A percentile compares a stretch with the other conserved stretches of the same genome.
phyloP scores from a whole-genome alignment of 2,888 invertebrate genomes.

The Pseudococcus longispinus region DNA sequence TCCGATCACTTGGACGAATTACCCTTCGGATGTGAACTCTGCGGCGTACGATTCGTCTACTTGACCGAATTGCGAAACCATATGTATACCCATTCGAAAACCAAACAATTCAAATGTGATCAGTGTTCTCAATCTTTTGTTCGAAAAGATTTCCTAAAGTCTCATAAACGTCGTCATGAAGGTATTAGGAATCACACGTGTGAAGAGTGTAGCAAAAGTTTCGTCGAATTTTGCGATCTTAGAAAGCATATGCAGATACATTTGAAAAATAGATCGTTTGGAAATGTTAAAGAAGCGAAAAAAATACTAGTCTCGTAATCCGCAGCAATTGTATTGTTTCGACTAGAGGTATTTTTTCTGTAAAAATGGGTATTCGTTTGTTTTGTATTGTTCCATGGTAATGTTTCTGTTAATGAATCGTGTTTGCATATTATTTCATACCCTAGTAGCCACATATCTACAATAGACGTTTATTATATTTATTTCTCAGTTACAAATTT shows the following conservation, averaged over 20 bases:
- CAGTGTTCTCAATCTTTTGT: slow-evolving; percentile 24
- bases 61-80: slow-evolving; percentile 34
- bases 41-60: slow-evolving; percentile 36
- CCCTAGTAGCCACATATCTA: no score
- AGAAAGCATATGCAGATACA: slow-evolving; percentile 47
- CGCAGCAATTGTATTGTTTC: not conserved
- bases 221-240: slow-evolving; percentile 44
- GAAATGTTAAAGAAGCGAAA: not conserved
- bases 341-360: not conserved
- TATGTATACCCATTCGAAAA: slow-evolving; percentile 33
- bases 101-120: slow-evolving; percentile 47
- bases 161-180: slow-evolving; percentile 45
- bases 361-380: no score
- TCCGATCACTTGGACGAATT: slow-evolving; percentile 47
- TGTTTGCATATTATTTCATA: no score
- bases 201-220: slow-evolving; percentile 63
- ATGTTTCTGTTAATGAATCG: no score
- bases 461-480: no score
- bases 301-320: not conserved
- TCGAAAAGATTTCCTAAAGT: slow-evolving; percentile 48
- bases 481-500: no score
- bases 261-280: slow-evolving; percentile 8
- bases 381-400: no score
- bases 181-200: slow-evolving; percentile 35
- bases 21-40: slow-evolving; percentile 46